Conservation (phyloP, 2,888 invertebrate genomes). For the Diarsia rubi region DNA sequence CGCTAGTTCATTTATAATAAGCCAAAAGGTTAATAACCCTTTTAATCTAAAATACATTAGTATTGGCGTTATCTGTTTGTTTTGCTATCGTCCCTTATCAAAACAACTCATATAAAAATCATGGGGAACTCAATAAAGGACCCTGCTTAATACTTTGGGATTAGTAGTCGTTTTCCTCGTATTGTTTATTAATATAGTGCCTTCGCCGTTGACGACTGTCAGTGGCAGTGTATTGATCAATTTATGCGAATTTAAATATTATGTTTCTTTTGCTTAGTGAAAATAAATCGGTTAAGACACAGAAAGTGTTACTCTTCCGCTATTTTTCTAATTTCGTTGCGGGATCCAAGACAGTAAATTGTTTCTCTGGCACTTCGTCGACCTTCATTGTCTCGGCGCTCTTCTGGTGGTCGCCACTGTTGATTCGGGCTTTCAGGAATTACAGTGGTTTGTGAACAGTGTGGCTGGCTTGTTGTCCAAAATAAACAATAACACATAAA, state of each 20-base stretch:
- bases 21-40: conserved; percentile 48
- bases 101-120: conserved; percentile 16
- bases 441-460: too few relatives aligned
- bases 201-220: conserved; percentile 14
- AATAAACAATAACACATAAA: too few relatives aligned
- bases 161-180: conserved; percentile 23
- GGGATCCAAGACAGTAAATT: too few relatives aligned
- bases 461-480: too few relatives aligned
- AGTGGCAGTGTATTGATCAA: not conserved
- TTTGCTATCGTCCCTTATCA: conserved; percentile 48
- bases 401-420: too few relatives aligned
- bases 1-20: too few relatives aligned
- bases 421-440: too few relatives aligned
- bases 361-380: too few relatives aligned
- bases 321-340: too few relatives aligned
- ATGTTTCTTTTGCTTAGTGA: not conserved
- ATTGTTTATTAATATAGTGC: not conserved
- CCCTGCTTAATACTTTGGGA: conserved; percentile 10
- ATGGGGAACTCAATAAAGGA: conserved; percentile 6
- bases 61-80: conserved; percentile 37
- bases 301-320: too few relatives aligned
- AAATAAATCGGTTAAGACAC: not conserved
- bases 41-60: conserved; percentile 19
- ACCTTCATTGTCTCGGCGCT: too few relatives aligned
- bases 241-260: conserved; percentile 4